Base-by-base conservation (phyloP, 2,797 vertebrate species). In the Numenius phaeopus region DNA sequence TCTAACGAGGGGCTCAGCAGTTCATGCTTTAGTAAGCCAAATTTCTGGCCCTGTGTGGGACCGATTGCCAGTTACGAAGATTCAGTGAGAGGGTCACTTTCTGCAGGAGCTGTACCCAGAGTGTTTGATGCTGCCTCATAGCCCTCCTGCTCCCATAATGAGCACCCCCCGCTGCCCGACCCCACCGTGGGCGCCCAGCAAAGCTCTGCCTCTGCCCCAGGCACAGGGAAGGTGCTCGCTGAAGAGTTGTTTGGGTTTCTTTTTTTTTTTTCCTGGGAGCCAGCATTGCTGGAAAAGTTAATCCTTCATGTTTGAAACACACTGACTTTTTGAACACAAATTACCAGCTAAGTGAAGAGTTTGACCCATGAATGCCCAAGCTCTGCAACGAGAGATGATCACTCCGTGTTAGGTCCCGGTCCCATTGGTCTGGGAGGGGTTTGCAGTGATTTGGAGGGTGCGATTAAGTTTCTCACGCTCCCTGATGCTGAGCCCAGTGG, bases 11-110 rank as follows among this genome's bases (percentile, higher is more conserved):
- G 65, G 23, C 75, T 87, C 47, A 10, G 77, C 34, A 24, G 46
- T 73, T 94, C 84, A 40, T 44, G 34, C 23, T 94, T 94, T 88
- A 96, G 95, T 85, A 92, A 97, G 57, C 14, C 52, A 86, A 10
- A 13, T 73, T 94, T 78, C 64, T 82, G 34, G 78, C 59, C 75
- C 73, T 73, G 47, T 2, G 15, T 46, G 58, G 65, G 55, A 91
- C 75, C 50, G 77, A 86, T 61, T 3, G 39, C 72, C 89, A 70
- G 86, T 66, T 58, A 92, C 47, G 83, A 83, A 94, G 97, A 72
- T 24, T 30, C 54, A 42, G 89, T 80, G 52, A 39, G 0, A 3
- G 30, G 49, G 69, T 72, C 75, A 59, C 70, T 93, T 96, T 81
- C 40, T 94, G 85, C 49, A 40, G 69, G 73, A 92, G 75, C 59